Evolutionary conservation across 2,113 vertebrate genomes (phyloP).

Genomic region (Galeopterus variegatus): DNA sequence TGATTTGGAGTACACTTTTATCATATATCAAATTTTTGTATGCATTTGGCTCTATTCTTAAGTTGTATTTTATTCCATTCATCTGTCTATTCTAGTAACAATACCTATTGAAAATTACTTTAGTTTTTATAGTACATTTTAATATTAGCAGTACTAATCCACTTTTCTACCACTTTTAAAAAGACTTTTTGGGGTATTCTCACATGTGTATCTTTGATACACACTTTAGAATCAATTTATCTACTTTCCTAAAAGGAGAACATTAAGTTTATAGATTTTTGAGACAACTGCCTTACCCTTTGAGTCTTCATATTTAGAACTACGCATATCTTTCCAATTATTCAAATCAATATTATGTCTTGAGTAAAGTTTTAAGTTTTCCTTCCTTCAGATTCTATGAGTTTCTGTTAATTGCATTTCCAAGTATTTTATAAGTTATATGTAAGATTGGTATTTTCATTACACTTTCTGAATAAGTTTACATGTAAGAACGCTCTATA

Average conservation of each 20-base stretch:
- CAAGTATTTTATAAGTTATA: background rate
- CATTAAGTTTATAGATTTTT: conserved; percentile 32
- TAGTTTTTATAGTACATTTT: conserved; percentile 4
- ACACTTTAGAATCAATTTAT: background rate
- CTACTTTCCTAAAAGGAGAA: background rate
- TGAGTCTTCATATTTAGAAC: conserved; percentile 29
- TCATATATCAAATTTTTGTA: background rate
- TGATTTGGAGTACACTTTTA: background rate
- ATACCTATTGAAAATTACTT: background rate
- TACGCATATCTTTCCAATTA: background rate
- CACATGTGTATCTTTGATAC: background rate
- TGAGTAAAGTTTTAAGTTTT: background rate
- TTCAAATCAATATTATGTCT: conserved; percentile 36
- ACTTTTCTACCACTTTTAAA: background rate
- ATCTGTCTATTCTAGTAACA: background rate
- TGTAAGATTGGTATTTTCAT: background rate
- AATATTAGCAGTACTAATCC: background rate
- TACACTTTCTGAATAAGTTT: background rate
- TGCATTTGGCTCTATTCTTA: background rate
- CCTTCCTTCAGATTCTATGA: background rate
- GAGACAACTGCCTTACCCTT: background rate
- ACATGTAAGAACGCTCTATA: background rate
- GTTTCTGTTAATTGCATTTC: background rate
- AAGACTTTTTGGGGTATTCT: background rate
- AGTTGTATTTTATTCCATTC: background rate